Base-by-base conservation (phyloP, 2,113 vertebrate species). In the Dasypus novemcinctus region DNA sequence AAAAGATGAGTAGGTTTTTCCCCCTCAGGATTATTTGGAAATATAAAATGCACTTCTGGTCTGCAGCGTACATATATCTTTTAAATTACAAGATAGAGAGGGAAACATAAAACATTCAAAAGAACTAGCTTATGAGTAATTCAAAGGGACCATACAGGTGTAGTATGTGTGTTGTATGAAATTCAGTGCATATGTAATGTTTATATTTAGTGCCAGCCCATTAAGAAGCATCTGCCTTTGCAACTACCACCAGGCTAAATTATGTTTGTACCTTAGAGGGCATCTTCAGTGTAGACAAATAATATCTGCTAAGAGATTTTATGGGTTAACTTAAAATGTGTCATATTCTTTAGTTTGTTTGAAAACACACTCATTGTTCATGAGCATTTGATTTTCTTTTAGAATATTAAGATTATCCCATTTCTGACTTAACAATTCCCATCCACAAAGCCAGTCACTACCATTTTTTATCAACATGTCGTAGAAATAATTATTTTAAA, bases 401-500 rank as follows among this genome's bases (percentile, higher is more conserved):
- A 86, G 27, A 61, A 66, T 52, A 23, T 46, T 66, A 36, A 5
- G 2, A 49, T 63, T 27, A 38, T 59, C 15, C 79, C 79, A 17
- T 92, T 91, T 93, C 59, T 72, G 46, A 75, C 23, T 92, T 78
- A 66, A 72, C 64, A 92, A 92, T 64, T 72, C n/a, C 23, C 13
- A 89, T n/a, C 46, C 33, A 41, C 8, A 33, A 86, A 71, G 33
- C 15, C 13, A 33, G 36, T 29, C 1, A 69, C 91, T 63, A 21
- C 14, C 49, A 25, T 46, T 81, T 89, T 94, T 96, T 57, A 80
- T 63, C 43, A 72, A 46, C 25, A 33, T 90, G 21, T 27, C 5
- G 31, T 68, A 21, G 89, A 96, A 78, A 71, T 64, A 93, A 57
- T 93, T 90, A 72, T 54, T 92, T 68, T 18, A 87, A 86, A 94